Percentiles rank a stretch among this genome's conserved stretches.
Conservation (phyloP, 2,888 invertebrate species). For the Acanthosepion esculentum region DNA sequence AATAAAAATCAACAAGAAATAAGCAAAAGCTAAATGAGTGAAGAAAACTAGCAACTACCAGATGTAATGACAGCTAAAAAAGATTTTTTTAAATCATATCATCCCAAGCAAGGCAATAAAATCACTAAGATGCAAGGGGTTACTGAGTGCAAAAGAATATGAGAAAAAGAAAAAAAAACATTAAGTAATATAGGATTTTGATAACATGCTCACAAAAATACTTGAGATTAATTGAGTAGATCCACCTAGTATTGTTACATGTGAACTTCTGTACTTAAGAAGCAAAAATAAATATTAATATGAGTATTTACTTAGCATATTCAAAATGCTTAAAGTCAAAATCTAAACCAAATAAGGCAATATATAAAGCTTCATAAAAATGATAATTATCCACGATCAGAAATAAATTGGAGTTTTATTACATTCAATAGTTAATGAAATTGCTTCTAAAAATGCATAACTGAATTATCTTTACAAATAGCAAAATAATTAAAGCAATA, state of each 20-base stretch:
- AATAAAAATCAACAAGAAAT: neutral
- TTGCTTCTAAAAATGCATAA: neutral
- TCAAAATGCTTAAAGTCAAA: neutral
- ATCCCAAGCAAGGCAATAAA: too few species aligned
- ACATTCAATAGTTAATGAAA: neutral
- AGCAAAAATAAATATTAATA: neutral
- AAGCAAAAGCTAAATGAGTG: neutral
- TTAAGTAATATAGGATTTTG: neutral
- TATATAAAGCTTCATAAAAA: neutral
- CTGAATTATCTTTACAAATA: neutral
- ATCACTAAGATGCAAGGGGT: too few species aligned
- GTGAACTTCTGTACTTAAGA: neutral
- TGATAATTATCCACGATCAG: neutral
- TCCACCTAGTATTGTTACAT: neutral
- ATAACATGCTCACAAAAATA: neutral
- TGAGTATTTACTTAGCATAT: neutral
- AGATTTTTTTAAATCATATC: too few species aligned
- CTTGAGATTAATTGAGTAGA: neutral
- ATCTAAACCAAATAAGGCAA: neutral
- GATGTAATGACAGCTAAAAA: too few species aligned
- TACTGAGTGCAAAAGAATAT: too few species aligned
- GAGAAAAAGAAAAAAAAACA: too few species aligned
- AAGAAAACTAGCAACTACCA: slow-evolving; percentile 3
- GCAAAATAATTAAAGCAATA: too few species aligned
- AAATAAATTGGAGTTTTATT: neutral